Evolutionary conservation across 2,888 invertebrate genomes (phyloP), one percentile per base, ranked within the genome.

Genomic region (Dryomyza anilis): DNA sequence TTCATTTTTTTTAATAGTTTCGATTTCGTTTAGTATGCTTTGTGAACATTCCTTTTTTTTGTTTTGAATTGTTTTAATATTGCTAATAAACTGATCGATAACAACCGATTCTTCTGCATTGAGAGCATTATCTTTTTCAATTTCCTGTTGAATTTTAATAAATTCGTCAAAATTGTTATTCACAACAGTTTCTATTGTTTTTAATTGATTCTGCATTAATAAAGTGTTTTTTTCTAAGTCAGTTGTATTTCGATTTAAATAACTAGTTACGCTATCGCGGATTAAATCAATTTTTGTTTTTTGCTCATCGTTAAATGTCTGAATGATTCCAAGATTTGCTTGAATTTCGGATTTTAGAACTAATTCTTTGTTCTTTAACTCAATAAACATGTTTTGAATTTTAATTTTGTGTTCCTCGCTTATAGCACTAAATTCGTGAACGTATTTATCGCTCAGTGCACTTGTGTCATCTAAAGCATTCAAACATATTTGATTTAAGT

Each of bases 1-100:
- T 14, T 61, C 61, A 19, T 61, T 70, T 30, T 65, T 3, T 39
- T 61, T 60, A n/a, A 60, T 23, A 30, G 66, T 61, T 27, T 56
- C 21, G 14, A 70, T 53, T 53, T 61, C 65, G 1, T 48, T 48
- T 30, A 67, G 65, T 10, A 64, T 63, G 33, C 60, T 43, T 48
- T 68, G 59, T 23, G 63, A 43, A 61, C 27, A 27, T 39, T 23
- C 21, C 30, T 27, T 36, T 5, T 53, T 19, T 46, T 56, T 64
- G 3, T 81, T 72, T n/a, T 85, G 76, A 3, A 84, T 71, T 61
- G 83, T 78, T 55, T 85, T 82, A 64, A 86, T 71, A 7, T 79
- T 80, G 1, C 71, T 76, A 58, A 86, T 81, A 72, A 71, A 71
- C 33, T 72, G 68, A 7, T 70, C 69, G 19, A 76, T 55, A 19